Conservation (phyloP, 2,888 invertebrate species). For the Prenolepis imparis region DNA sequence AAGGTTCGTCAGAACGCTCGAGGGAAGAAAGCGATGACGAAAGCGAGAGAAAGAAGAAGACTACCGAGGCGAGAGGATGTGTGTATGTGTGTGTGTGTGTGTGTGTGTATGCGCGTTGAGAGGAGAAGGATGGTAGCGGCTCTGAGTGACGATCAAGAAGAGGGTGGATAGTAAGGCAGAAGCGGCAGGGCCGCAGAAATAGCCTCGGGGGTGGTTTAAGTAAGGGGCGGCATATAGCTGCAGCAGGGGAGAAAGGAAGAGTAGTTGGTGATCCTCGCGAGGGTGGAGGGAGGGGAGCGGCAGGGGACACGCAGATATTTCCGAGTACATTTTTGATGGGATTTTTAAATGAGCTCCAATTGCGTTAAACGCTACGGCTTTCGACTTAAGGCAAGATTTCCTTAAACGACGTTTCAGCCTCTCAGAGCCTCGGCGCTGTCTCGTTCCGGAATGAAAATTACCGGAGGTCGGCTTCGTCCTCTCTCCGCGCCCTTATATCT, state of each 20-base stretch:
- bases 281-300: slow-evolving; percentile 40
- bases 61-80: slow-evolving; percentile 50
- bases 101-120: slow-evolving; percentile 3
- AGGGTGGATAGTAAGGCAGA: slow-evolving; percentile 55
- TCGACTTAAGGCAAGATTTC: slow-evolving; percentile 81
- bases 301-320: slow-evolving; percentile 68
- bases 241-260: slow-evolving; percentile 54
- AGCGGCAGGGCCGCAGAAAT: slow-evolving; percentile 63
- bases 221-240: slow-evolving; percentile 58
- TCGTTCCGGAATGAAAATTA: slow-evolving; percentile 73
- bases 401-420: slow-evolving; percentile 80
- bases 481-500: slow-evolving; percentile 42
- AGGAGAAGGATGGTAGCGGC: slow-evolving; percentile 21
- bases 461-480: slow-evolving; percentile 61
- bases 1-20: slow-evolving; percentile 64
- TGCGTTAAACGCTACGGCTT: slow-evolving; percentile 82
- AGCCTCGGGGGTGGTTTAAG: slow-evolving; percentile 66
- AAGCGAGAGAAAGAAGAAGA: slow-evolving; percentile 61
- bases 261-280: slow-evolving; percentile 46
- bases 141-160: slow-evolving; percentile 45
- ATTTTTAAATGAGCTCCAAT: slow-evolving; percentile 86
- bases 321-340: slow-evolving; percentile 84
- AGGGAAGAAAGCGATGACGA: slow-evolving; percentile 67
- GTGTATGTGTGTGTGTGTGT: background rate
- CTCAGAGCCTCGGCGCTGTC: slow-evolving; percentile 61